Conservation (phyloP, 2,797 vertebrate genomes). For the Naso thynnoides region DNA sequence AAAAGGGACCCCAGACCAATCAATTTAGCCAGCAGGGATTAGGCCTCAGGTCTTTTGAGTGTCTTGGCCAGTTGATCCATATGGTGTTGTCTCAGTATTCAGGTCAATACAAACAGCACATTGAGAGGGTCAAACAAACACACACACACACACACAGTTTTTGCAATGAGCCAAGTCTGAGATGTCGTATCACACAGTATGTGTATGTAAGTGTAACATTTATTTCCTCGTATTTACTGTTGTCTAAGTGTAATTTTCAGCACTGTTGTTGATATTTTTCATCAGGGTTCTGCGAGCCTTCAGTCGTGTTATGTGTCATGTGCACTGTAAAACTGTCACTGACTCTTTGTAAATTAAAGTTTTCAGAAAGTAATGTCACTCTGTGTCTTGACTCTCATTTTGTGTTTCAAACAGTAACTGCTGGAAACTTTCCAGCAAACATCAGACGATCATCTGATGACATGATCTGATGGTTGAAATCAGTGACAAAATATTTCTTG, state of each 20-base stretch:
- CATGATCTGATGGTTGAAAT: too few species aligned
- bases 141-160: slow-evolving; percentile 17
- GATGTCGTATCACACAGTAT: slow-evolving; percentile 53
- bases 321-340: slow-evolving; percentile 75
- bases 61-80: slow-evolving; percentile 69
- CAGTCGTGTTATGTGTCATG: slow-evolving; percentile 69
- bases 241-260: slow-evolving; percentile 61
- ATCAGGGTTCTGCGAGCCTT: slow-evolving; percentile 72
- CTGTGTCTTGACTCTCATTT: slow-evolving; percentile 29
- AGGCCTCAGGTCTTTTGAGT: slow-evolving; percentile 58
- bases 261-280: slow-evolving; percentile 69
- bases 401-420: background rate
- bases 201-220: slow-evolving; percentile 64
- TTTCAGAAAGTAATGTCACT: slow-evolving; percentile 60
- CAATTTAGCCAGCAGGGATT: slow-evolving; percentile 65
- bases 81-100: slow-evolving; percentile 75
- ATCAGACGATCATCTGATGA: too few species aligned
- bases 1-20: slow-evolving; percentile 57
- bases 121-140: slow-evolving; percentile 56
- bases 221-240: slow-evolving; percentile 66
- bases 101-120: slow-evolving; percentile 69
- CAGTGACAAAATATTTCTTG: too few species aligned
- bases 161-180: slow-evolving; percentile 53
- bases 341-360: slow-evolving; percentile 83
- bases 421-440: too few species aligned